Evolutionary conservation across 2,113 vertebrate species (phyloP), one percentile per base, ranked within the genome.

Genomic region (Callipepla californica): DNA sequence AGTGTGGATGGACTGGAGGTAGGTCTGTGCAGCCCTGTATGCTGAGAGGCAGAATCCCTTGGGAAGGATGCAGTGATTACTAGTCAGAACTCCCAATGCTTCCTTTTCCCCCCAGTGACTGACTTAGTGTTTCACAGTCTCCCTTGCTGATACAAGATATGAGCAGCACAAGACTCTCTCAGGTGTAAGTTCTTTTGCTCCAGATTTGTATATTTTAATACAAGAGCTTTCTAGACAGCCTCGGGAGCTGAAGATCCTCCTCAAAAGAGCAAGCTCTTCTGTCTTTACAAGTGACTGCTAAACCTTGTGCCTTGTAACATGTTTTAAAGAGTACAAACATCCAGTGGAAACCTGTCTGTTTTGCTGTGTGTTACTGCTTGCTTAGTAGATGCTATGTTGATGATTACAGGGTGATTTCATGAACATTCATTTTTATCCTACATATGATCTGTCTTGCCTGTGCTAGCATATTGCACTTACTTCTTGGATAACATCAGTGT

Each of bases 1-100:
- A 30, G 48, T 76, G 15, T 96, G 94, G 92, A 62, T 2, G 7
- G 90, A 91, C 92, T 92, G 94, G 92, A 94, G 94, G 90, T 95
- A 66, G 50, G 92, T 91, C 67, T 70, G 79, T 50, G 50, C 45
- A 87, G 45, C 62, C 53, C 7, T 22, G 45, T 53, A 9, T 3
- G 5, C 62, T 2, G n/a, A 51, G 44, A 14, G 26, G 51, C 63
- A 89, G 50, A 57, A 57, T 50, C 8, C 0, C 7, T 72, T 17
- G 6, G 80, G 58, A 58, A 26, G 22, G 48, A 28, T 65, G 48
- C 53, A 55, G 23, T 4, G 36, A 44, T 57, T 79, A 77, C 34
- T 47, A 45, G 19, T 13, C 38, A 48, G 65, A 81, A 84, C 67
- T 40, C 47, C 25, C 17, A 38, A 21, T 1, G 1, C 22, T 65